Evolutionary conservation across 2,797 vertebrate genomes (phyloP).

Genomic region (Eremophila alpestris): DNA sequence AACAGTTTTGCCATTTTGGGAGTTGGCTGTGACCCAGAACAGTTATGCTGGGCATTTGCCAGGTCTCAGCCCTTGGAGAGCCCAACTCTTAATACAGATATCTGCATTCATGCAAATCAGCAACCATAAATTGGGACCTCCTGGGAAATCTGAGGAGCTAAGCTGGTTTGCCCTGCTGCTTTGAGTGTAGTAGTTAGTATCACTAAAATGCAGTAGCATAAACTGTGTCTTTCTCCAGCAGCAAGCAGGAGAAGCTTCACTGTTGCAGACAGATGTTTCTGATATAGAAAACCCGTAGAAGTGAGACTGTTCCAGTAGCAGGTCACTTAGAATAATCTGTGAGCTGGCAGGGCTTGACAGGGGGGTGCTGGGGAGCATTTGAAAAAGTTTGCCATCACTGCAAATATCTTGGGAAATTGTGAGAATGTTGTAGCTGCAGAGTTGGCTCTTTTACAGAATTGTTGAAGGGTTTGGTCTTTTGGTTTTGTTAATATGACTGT

Average conservation of each 20-base stretch:
- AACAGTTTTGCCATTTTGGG: background rate
- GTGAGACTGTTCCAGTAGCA: background rate
- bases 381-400: background rate
- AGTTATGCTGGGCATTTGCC: background rate
- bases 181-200: background rate
- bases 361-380: background rate
- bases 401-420: background rate
- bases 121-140: accelerated
- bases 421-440: background rate
- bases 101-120: background rate
- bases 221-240: background rate
- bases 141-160: background rate
- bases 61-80: background rate
- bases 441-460: background rate
- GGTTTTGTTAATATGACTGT: background rate
- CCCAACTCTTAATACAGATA: background rate
- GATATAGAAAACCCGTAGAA: background rate
- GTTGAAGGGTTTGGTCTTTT: background rate
- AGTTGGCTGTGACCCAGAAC: background rate
- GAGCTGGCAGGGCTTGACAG: background rate
- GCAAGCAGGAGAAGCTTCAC: background rate
- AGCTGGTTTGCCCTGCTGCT: background rate
- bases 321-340: background rate
- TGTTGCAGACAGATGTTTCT: background rate
- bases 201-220: background rate